Evolutionary conservation across 1,140 invertebrate species (phyloP), one percentile per base, ranked within the genome.

Genomic region (Drosophila truncata): DNA sequence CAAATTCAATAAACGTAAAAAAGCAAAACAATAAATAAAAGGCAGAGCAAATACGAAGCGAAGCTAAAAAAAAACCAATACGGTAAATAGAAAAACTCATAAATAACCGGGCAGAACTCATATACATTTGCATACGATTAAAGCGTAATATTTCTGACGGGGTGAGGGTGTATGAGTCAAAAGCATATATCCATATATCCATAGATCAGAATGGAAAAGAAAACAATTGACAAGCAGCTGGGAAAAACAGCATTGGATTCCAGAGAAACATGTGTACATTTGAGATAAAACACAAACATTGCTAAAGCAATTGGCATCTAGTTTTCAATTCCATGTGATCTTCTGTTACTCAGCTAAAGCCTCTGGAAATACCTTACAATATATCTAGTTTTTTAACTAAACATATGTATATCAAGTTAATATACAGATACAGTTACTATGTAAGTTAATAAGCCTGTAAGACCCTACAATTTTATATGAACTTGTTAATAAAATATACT

Each of bases 1-100:
- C 80, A 80, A 87, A 86, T 87, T 82, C 83, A 69, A 62, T 67
- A 72, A 79, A 69, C 83, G 64, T 57, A 54, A 63, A 52, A 80
- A 58, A 49, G 41, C 81, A 67, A 61, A 76, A 84, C 57, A 64
- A 84, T 84, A 76, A 84, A 76, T 84, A 84, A 66, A 55, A 75
- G 27, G 23, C 41, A 33, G 52, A 35, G 35, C 37, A 46, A 23
- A 49, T n/a, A n/a, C n/a, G n/a, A n/a, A n/a, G n/a, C n/a, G n/a
- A n/a, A 70, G 8, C 18, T 27, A 16, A 58, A 67, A 39, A 42
- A 58, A 72, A 55, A 52, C 47, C 52, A 37, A 37, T 61, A 46
- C 55, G 55, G 47, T 44, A 55, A 83, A 79, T 74, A 69, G 61
- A 64, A 52, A 63, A 80, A 44, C 61, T 64, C 33, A 78, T 78